These are phyloP conservation scores for Morone saxatilis DNA, from an alignment of 2,113 vertebrate species.

Conservation along the genomic window DNA sequence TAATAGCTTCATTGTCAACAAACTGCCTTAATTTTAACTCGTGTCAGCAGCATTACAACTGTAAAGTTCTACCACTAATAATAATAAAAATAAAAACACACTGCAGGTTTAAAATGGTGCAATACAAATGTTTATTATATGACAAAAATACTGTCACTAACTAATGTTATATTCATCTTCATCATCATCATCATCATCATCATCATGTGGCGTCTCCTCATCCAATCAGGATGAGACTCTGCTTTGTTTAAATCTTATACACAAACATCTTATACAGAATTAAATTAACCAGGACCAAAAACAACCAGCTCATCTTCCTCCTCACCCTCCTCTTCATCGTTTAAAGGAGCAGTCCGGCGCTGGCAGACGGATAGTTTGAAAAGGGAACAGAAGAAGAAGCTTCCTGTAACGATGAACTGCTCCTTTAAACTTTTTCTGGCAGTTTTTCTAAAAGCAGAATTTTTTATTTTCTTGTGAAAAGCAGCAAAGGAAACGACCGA, in stretches of 20 bases:
- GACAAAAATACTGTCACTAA: conserved; percentile 73
- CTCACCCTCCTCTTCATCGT: background rate
- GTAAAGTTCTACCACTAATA: no score
- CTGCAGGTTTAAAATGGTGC: conserved; percentile 54
- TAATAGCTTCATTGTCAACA: no score
- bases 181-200: background rate
- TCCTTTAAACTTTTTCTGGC: conserved; percentile 34
- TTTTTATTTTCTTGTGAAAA: conserved; percentile 22
- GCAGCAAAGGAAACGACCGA: conserved; percentile 24
- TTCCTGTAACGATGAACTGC: background rate
- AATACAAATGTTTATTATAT: conserved; percentile 76
- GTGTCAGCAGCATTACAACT: no score
- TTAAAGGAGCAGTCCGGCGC: conserved; percentile 15
- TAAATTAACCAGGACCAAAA: conserved; percentile 51
- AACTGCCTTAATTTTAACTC: no score
- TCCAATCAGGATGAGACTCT: conserved; percentile 37
- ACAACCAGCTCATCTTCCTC: background rate
- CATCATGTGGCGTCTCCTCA: conserved; percentile 17
- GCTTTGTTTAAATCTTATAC: conserved; percentile 45
- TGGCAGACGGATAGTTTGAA: no score
- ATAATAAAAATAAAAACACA: conserved; percentile 9
- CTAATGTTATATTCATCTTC: conserved; percentile 14
- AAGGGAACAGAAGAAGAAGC: background rate
- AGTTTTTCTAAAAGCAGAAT: conserved; percentile 33
- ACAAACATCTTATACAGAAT: conserved; percentile 49